Conservation (phyloP, 1,140 invertebrate species). For the Habropoda laboriosa region DNA sequence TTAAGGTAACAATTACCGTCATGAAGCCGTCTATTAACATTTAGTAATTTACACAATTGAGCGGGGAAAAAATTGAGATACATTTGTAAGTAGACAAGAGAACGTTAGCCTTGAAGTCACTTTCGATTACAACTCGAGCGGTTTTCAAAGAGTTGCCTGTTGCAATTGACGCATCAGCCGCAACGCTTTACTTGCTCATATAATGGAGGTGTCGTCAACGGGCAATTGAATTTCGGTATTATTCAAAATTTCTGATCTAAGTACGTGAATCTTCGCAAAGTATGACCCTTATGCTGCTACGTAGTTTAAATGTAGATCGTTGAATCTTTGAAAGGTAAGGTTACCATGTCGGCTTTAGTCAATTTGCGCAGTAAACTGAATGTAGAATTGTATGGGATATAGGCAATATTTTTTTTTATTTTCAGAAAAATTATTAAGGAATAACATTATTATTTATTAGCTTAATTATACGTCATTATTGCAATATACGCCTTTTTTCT, state of each 20-base stretch:
- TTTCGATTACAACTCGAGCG: background rate
- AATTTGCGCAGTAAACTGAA: slow-evolving; percentile 33
- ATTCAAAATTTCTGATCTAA: background rate
- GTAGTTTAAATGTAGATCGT: background rate
- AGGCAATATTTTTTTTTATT: background rate
- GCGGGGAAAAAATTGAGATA: background rate
- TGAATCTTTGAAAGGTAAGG: slow-evolving; percentile 12
- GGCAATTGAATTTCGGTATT: background rate
- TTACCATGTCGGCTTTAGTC: slow-evolving; percentile 21
- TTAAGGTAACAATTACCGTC: background rate
- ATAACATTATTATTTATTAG: background rate
- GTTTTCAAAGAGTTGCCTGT: slow-evolving; percentile 9
- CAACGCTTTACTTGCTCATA: background rate
- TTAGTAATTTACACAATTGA: background rate
- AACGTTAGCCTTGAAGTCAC: slow-evolving; percentile 41
- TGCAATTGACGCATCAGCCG: background rate
- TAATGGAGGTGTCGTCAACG: background rate
- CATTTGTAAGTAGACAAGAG: background rate
- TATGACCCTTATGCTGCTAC: background rate
- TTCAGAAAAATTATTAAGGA: background rate
- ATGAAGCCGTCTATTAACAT: background rate
- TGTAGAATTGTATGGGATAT: background rate
- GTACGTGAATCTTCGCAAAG: background rate
- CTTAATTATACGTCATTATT: background rate
- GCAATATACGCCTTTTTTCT: background rate